Conservation (phyloP, 2,113 vertebrate species). For the Petrocephalus microphthalmus region DNA sequence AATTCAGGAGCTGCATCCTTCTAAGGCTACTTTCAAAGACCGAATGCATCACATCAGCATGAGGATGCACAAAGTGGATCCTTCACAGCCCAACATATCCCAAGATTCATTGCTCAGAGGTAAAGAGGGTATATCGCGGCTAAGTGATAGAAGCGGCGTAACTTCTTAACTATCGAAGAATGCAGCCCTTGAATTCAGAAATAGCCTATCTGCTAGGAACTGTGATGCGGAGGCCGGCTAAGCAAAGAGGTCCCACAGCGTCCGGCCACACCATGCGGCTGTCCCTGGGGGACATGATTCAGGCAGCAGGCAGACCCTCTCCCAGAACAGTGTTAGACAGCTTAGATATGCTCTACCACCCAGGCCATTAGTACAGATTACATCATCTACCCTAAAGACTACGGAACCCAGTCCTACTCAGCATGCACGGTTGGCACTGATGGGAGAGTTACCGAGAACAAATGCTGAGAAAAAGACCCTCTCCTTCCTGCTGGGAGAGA, state of each 20-base stretch:
- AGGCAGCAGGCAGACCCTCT: conserved; percentile 1
- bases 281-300: not conserved
- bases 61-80: not conserved
- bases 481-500: conserved; percentile 66
- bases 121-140: not conserved
- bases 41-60: not conserved
- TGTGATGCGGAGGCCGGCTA: too few species aligned
- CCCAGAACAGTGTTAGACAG: conserved; percentile 1
- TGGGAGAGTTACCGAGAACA: conserved; percentile 69
- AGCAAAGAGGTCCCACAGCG: not conserved
- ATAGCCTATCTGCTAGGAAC: not conserved
- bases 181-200: not conserved
- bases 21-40: not conserved
- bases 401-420: conserved; percentile 33
- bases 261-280: not conserved
- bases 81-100: not conserved
- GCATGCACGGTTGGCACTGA: conserved; percentile 53
- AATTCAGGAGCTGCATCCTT: not conserved
- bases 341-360: conserved; percentile 17
- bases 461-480: conserved; percentile 72
- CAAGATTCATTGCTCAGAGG: not conserved
- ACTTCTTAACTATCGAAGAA: not conserved
- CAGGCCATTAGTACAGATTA: conserved; percentile 52
- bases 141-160: not conserved
- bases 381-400: conserved; percentile 29